Evolutionary conservation across 2,113 vertebrate species (phyloP).

Genomic region (Sitta europaea): DNA sequence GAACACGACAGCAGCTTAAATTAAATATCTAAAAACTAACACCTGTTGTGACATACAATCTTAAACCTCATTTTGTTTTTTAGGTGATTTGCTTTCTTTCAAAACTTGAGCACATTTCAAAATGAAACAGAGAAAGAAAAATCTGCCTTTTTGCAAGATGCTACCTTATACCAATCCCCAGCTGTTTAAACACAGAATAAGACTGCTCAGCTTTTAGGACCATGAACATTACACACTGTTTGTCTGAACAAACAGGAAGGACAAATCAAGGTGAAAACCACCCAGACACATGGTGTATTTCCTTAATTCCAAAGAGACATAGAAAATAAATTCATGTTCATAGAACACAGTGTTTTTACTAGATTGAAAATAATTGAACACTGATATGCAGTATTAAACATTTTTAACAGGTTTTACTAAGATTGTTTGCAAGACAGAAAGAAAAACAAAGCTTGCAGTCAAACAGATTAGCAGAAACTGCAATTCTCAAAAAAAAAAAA

Average conservation of each 20-base stretch:
- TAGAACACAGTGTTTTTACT: background rate
- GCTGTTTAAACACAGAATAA: background rate
- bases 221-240: background rate
- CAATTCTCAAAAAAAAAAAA: background rate
- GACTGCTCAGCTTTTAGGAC: background rate
- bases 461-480: background rate
- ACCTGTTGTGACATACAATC: background rate
- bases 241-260: conserved; percentile 41
- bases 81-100: background rate
- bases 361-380: background rate
- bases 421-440: background rate
- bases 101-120: background rate
- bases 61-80: background rate
- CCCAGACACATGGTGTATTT: background rate
- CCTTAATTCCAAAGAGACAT: background rate
- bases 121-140: background rate
- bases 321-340: background rate
- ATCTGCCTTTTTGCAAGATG: background rate
- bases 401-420: background rate
- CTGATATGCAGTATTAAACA: background rate
- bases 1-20: background rate
- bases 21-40: background rate
- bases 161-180: background rate
- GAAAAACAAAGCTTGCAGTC: background rate
- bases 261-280: conserved; percentile 56